These are phyloP conservation scores for Molossus molossus DNA, from an alignment of 2,797 vertebrate species.

Conservation along the genomic window DNA sequence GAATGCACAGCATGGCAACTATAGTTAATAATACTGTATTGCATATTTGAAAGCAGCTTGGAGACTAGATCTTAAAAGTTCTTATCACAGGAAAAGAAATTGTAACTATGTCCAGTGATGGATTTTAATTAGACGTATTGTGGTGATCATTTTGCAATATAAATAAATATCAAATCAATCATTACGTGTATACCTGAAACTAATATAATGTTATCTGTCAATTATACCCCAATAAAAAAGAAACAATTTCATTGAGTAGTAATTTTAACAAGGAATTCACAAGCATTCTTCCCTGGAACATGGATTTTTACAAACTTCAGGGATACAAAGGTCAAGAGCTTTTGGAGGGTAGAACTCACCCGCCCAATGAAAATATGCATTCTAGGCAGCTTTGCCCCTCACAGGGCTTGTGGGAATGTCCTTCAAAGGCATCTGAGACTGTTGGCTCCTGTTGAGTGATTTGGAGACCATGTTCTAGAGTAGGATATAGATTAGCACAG, in stretches of 20 bases:
- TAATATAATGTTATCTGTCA: neutral
- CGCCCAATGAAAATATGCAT: neutral
- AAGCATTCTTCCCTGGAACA: neutral
- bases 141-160: neutral
- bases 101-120: neutral
- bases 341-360: neutral
- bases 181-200: neutral
- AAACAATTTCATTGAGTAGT: neutral
- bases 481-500: neutral
- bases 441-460: neutral
- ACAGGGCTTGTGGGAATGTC: neutral
- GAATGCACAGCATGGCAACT: neutral
- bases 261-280: slow-evolving; percentile 19
- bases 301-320: neutral
- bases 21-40: neutral
- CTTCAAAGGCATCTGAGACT: neutral
- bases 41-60: neutral
- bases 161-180: neutral
- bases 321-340: neutral
- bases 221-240: slow-evolving; percentile 16
- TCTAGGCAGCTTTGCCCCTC: neutral
- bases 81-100: neutral
- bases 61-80: neutral
- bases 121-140: neutral
- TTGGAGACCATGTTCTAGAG: neutral